Conservation (phyloP, 2,113 vertebrate species). For the Xiphorhynchus elegans region DNA sequence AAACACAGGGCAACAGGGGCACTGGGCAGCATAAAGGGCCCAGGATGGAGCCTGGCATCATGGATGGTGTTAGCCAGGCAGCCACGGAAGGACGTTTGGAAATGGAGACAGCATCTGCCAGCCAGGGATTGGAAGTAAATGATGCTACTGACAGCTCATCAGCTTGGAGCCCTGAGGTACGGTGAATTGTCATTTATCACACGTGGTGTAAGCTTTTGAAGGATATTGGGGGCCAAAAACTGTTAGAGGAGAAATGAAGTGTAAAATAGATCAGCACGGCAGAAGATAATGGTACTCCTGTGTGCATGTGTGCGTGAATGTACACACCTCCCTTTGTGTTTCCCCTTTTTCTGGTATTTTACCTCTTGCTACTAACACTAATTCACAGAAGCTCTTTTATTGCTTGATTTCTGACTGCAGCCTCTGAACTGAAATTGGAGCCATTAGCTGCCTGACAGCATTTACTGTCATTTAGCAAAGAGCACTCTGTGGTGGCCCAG, state of each 20-base stretch:
- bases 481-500: not conserved
- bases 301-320: not conserved
- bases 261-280: not conserved
- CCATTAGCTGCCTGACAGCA: not conserved
- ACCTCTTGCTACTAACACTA: not conserved
- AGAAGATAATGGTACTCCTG: not conserved
- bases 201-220: not conserved
- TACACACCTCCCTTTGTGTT: not conserved
- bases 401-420: not conserved
- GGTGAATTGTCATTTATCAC: not conserved
- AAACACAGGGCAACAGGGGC: not conserved
- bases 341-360: not conserved
- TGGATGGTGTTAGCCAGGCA: conserved; percentile 27
- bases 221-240: not conserved
- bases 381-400: not conserved
- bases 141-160: conserved; percentile 84
- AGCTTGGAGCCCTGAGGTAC: conserved; percentile 89
- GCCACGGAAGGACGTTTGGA: conserved; percentile 70
- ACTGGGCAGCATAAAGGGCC: conserved; percentile 8
- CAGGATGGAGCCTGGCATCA: not conserved
- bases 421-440: not conserved
- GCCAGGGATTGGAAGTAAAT: conserved; percentile 73
- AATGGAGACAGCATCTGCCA: conserved; percentile 67
- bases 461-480: not conserved
- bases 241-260: not conserved